Base-by-base conservation (phyloP, 2,797 vertebrate genomes). In the Argyrosomus regius region DNA sequence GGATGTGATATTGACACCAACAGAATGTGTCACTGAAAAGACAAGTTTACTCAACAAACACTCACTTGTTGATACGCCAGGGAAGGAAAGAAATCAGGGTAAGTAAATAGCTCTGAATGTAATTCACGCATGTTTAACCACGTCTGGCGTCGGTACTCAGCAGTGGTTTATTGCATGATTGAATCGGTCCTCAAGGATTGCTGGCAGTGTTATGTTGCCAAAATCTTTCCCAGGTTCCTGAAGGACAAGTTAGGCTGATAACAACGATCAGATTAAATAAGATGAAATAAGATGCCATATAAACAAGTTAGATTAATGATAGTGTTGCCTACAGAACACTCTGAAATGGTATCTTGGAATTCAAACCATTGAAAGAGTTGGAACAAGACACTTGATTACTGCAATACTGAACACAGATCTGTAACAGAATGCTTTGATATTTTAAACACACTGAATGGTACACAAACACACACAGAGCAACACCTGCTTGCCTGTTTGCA, bases 101-200 rank as follows among this genome's bases (percentile, higher is more conserved):
- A 58, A 70, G 63, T 60, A 61, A 69, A 70, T 26, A 17, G 17
- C 65, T 77, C 20, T 20, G 31, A 48, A 62, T 9, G 6, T 82
- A 61, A 86, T 68, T 59, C 22, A 43, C 26, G 64, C 10, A 16
- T 61, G 43, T 75, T 74, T 54, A 68, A 66, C 43, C 31, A 60
- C 67, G 52, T 68, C 63, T 58, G 61, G 11, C 75, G 54, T 20
- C 14, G 1, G 57, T 53, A 12, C 22, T 77, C 64, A 50, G 60
- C 66, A 54, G 39, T 65, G 64, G 78, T n/a, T 87, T 63, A 77
- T n/a, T 52, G 69, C 5, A 3, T 73, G 76, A 85, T 82, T 80
- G 81, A 75, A 85, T 68, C 77, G 57, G 61, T 77, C 65, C 49
- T 59, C 1, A 10, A 70, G 61, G 72, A 72, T n/a, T 41, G 24